Base-by-base conservation (phyloP, 2,113 vertebrate genomes). In the Myrmophylax atrothorax region DNA sequence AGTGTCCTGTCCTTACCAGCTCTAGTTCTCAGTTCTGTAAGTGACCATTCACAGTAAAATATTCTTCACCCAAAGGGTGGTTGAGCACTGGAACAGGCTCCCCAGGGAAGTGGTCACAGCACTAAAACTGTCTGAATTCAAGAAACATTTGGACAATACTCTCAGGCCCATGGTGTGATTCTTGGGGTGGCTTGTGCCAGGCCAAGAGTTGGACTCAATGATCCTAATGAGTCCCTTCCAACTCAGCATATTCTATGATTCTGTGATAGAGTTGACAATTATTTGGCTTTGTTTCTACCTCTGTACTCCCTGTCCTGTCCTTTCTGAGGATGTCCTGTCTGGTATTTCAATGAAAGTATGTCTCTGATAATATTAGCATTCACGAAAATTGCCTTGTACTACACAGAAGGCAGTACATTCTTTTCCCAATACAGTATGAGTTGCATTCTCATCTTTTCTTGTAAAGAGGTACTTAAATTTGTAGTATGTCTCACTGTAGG, bases 191-290 rank as follows among this genome's bases (percentile, higher is more conserved):
- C 5, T 19, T 82, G 13, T 19, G 14, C 28, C 17, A 19, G 14
- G 9, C 28, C 17, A 22, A 14, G 53, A 1, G 15, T 0, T 52
- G 69, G 28, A 14, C 38, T 31, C 5, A 0, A 3, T 74, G 69
- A 12, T 60, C 19, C 19, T 75, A 23, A 11, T n/a, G 23, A 9
- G 4, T 68, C 10, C 6, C n/a, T 82, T 68, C 53, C 23, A 82
- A 17, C n/a, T 14, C 16, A 59, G 12, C 5, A 8, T n/a, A 24
- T 67, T 74, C 23, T 29, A 3, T 13, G 26, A 59, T 19, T 25
- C 29, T 70, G 0, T 73, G 42, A 67, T 49, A 7, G 10, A 58
- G 19, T 3, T 80, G 37, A 28, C 23, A 60, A 40, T n/a, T 76
- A 56, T 42, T 60, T 93, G 46, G 3, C 24, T 77, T 81, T 81